These are phyloP conservation scores for Fulica atra DNA, from an alignment of 2,113 vertebrate species.

Conservation along the genomic window DNA sequence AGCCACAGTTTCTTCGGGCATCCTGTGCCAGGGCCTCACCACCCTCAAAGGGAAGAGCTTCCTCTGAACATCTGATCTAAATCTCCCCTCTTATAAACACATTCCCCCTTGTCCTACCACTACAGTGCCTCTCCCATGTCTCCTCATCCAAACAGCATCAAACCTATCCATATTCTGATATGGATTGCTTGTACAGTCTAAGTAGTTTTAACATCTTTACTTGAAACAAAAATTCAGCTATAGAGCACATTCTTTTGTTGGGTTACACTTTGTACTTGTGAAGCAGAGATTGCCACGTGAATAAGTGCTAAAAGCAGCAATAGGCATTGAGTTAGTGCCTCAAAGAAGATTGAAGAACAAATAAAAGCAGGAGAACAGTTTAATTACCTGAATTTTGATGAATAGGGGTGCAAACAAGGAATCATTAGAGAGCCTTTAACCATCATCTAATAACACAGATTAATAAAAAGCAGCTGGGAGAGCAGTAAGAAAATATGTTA, in stretches of 20 bases:
- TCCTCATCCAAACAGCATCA: neutral
- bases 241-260: neutral
- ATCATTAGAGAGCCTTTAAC: constrained; percentile 42
- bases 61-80: too few relatives aligned
- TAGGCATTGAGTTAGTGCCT: neutral
- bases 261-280: constrained; percentile 9
- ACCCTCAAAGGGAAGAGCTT: too few relatives aligned
- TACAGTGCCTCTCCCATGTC: too few relatives aligned
- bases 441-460: constrained; percentile 6
- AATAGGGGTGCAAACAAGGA: constrained; percentile 39
- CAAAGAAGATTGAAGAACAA: constrained; percentile 50
- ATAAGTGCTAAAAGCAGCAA: neutral
- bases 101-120: too few relatives aligned
- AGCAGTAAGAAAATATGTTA: neutral
- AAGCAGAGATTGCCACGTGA: neutral
- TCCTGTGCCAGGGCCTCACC: too few relatives aligned
- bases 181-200: neutral
- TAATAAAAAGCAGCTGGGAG: constrained; percentile 41
- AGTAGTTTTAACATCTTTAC: neutral
- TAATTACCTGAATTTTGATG: constrained; percentile 40
- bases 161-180: neutral
- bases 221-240: constrained; percentile 33
- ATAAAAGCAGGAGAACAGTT: constrained; percentile 28
- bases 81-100: too few relatives aligned
- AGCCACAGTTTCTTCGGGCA: too few relatives aligned